These are phyloP conservation scores for Leptopilina boulardi DNA, from an alignment of 1,140 invertebrate species.

Conservation along the genomic window DNA sequence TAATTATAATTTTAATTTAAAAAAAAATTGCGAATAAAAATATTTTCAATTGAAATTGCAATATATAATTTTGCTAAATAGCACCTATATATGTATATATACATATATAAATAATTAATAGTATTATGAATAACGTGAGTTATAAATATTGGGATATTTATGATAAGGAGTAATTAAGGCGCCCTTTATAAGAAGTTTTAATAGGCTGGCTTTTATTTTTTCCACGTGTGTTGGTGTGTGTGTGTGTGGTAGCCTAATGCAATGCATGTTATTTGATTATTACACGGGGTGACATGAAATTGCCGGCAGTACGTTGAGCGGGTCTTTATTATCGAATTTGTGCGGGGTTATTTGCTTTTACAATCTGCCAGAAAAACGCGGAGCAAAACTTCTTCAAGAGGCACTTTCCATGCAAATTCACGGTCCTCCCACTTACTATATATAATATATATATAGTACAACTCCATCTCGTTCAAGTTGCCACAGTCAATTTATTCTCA, in stretches of 20 bases:
- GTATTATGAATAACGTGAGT: background rate
- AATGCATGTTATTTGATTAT: slow-evolving; percentile 34
- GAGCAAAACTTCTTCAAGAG: slow-evolving; percentile 67
- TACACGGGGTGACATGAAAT: slow-evolving; percentile 23
- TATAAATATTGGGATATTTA: slow-evolving; percentile 5
- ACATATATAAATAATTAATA: no score
- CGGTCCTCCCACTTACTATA: slow-evolving; percentile 50
- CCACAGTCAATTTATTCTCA: slow-evolving; percentile 60
- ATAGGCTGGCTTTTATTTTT: background rate
- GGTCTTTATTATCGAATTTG: slow-evolving; percentile 66
- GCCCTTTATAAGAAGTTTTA: background rate
- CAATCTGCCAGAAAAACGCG: slow-evolving; percentile 62
- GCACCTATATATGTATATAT: no score
- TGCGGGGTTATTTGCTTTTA: slow-evolving; percentile 59
- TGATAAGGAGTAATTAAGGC: background rate
- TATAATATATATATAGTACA: background rate
- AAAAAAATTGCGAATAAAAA: no score
- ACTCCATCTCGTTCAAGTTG: slow-evolving; percentile 46
- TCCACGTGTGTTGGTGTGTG: no score
- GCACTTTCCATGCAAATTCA: slow-evolving; percentile 76
- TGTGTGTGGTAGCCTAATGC: background rate
- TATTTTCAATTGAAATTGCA: no score
- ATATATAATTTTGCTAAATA: no score
- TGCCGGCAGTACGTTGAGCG: slow-evolving; percentile 40
- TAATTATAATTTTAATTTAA: no score